phyloP scores from a whole-genome alignment of 2,888 invertebrate genomes.

The Cephonodes hylas region DNA sequence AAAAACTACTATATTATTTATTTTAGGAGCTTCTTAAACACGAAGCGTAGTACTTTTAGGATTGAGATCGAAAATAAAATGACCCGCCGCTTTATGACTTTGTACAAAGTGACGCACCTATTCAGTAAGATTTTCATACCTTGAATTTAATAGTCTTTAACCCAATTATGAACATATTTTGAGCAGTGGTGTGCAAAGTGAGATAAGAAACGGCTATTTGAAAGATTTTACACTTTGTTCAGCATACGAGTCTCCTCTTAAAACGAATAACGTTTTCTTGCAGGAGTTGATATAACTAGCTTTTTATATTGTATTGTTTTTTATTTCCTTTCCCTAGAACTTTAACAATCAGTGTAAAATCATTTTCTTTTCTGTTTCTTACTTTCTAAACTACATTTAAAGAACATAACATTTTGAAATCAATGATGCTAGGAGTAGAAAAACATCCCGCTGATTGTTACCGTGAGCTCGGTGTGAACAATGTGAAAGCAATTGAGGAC shows the following conservation, averaged over 20 bases:
- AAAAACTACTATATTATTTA: background rate
- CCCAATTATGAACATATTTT: background rate
- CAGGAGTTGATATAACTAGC: no score
- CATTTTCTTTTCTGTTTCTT: no score
- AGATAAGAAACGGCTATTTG: background rate
- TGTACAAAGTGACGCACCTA: background rate
- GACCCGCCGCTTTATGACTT: background rate
- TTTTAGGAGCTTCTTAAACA: background rate
- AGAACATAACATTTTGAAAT: no score
- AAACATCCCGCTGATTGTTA: background rate
- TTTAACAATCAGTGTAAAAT: no score
- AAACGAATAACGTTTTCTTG: no score
- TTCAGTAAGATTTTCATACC: background rate
- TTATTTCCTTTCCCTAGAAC: no score
- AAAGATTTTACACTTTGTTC: no score
- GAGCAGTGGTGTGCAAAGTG: background rate
- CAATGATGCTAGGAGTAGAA: no score
- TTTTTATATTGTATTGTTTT: no score
- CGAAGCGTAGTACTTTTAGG: background rate
- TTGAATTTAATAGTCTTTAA: background rate
- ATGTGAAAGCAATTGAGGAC: conserved; percentile 9
- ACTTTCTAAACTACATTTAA: no score
- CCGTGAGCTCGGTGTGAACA: background rate
- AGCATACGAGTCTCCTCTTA: no score
- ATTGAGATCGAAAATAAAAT: background rate